Conservation (phyloP, 2,797 vertebrate genomes). For the Chelidonichthys spinosus region DNA sequence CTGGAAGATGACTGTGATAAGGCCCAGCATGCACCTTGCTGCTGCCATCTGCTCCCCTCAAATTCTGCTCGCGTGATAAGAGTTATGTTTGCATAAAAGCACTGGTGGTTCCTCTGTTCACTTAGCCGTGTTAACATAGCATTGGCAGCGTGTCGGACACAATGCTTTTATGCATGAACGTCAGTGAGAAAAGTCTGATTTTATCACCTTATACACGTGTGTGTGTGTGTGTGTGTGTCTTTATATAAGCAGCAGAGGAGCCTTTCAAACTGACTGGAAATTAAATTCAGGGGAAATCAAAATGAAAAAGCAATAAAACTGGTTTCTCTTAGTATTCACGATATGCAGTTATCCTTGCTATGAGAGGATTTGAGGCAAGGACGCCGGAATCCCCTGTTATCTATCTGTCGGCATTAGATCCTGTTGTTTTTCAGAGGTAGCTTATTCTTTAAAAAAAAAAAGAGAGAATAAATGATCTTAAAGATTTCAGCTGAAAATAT, state of each 20-base stretch:
- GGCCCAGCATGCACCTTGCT: conserved; percentile 64
- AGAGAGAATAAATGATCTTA: conserved; percentile 52
- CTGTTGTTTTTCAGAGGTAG: conserved; percentile 34
- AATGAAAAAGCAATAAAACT: conserved; percentile 19
- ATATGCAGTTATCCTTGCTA: conserved; percentile 11
- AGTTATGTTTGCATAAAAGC: conserved; percentile 64
- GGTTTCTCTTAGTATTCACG: conserved; percentile 29
- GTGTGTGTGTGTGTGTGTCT: not conserved
- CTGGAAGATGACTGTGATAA: conserved; percentile 54
- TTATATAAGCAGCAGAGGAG: conserved; percentile 36
- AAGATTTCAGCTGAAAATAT: conserved; percentile 52
- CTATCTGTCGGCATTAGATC: conserved; percentile 34
- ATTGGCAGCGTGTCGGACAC: conserved; percentile 21
- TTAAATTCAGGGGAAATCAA: conserved; percentile 31
- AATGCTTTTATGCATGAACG: conserved; percentile 20
- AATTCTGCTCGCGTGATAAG: conserved; percentile 47
- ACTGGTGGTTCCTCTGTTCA: conserved; percentile 36
- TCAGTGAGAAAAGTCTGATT: conserved; percentile 28
- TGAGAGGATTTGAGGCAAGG: conserved; percentile 34
- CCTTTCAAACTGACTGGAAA: conserved; percentile 7
- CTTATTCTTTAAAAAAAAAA: conserved; percentile 41
- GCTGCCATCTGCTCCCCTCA: conserved; percentile 73
- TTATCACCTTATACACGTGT: conserved; percentile 7
- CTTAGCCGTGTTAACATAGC: conserved; percentile 38
- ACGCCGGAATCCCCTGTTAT: conserved; percentile 45